Evolutionary conservation across 2,888 invertebrate species (phyloP), one percentile per base, ranked within the genome.

Genomic region (Tipula vernalis): DNA sequence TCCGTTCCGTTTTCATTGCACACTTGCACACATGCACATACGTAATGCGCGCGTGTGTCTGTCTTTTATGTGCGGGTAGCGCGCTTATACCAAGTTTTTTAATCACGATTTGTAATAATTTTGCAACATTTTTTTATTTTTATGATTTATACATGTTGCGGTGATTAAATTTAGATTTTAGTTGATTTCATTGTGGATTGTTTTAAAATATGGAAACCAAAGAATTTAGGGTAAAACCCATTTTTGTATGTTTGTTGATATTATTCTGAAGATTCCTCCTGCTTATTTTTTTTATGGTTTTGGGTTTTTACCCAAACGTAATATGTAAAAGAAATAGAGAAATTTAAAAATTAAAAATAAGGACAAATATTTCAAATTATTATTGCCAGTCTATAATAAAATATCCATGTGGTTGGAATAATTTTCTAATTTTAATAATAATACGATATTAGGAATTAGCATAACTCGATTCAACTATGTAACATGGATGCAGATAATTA

Each of bases 1-100:
- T 85, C 18, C 42, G 39, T 42, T 18, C 1, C 18, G 89, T 83
- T 28, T 83, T 28, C 71, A 51, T 36, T 51, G 57, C 47, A 86
- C 47, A 47, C 6, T 28, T 83, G 39, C 86, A 39, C 86, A 28
- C 41, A 12, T 86, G 87, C 85, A 71, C 71, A 28, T 12, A 15
- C 51, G 15, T 57, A 28, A 28, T 28, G 28, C 28, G 51, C 4
- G 51, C 10, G 71, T 71, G 71, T 28, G 28, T 71, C 10, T 71
- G 71, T 2, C 15, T 51, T 51, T 51, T 51, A 51, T 51, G 47
- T 51, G 5, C 5, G 47, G 47, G 28, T 28, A 28, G 28, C 5
- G 39, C 39, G 39, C 39, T 1, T 6, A 39, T 3, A 5, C 5
- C 39, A 39, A 39, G 28, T 28, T 39, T 39, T 39, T 39, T 39